Percentiles rank a stretch among this genome's conserved stretches.
phyloP scores from a whole-genome alignment of 1,140 invertebrate genomes.

The Aphelenchoides fujianensis region DNA sequence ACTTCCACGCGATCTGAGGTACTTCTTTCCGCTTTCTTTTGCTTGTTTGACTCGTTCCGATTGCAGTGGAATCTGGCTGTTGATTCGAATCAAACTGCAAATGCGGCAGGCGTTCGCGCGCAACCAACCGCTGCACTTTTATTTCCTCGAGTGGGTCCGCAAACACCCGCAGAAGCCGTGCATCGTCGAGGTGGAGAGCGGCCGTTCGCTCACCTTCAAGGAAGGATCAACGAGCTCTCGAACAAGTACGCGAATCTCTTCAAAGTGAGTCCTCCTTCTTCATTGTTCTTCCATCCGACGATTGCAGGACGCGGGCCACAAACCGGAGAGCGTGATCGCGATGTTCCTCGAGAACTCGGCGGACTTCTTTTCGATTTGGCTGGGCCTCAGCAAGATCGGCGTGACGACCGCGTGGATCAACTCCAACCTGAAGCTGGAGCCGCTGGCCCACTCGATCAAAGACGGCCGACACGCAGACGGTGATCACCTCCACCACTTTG shows the following conservation, averaged over 20 bases:
- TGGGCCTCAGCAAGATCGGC: constrained; percentile 70
- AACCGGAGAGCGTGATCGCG: constrained; percentile 76
- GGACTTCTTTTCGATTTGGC: constrained; percentile 59
- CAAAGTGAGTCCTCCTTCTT: constrained; percentile 32
- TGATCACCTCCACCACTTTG: constrained; percentile 39
- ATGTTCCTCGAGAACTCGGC: constrained; percentile 74
- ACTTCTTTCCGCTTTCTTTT: not conserved
- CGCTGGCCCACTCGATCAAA: constrained; percentile 72
- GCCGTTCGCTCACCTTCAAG: constrained; percentile 35
- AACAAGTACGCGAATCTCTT: constrained; percentile 49
- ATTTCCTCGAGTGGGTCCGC: constrained; percentile 35
- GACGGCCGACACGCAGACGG: constrained; percentile 12
- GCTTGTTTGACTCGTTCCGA: constrained; percentile 9
- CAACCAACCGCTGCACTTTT: constrained; percentile 32
- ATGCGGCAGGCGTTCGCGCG: constrained; percentile 26
- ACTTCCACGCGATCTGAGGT: constrained; percentile 19
- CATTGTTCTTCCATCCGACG: too few species aligned
- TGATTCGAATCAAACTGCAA: constrained; percentile 28
- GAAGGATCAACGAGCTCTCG: constrained; percentile 41
- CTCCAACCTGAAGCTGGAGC: constrained; percentile 74
- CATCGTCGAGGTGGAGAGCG: constrained; percentile 45
- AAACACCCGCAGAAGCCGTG: constrained; percentile 39
- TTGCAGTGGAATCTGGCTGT: constrained; percentile 36
- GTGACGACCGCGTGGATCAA: constrained; percentile 82
- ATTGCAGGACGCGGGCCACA: constrained; percentile 71